Evolutionary conservation across 1,140 invertebrate genomes (phyloP).

Genomic region (Eubasilissa regina): DNA sequence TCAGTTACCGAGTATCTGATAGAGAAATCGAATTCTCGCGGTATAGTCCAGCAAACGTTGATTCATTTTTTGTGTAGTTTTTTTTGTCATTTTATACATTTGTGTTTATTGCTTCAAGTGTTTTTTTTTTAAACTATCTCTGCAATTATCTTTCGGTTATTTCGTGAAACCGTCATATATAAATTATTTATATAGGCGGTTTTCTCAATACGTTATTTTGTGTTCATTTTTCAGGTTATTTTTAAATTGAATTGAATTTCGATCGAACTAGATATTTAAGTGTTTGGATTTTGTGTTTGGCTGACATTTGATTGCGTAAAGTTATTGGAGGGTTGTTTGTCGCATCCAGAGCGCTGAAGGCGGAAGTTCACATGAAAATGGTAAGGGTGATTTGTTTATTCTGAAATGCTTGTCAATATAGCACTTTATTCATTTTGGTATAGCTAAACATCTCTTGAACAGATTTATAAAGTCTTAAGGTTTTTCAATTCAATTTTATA

Average conservation of each 20-base stretch:
- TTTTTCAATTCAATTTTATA: too few relatives aligned
- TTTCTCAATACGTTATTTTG: slow-evolving; percentile 3
- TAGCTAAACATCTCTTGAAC: too few relatives aligned
- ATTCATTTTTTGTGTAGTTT: slow-evolving; percentile 20
- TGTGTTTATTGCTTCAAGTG: neutral
- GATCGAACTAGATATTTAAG: neutral
- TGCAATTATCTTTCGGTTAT: neutral
- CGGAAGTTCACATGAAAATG: slow-evolving; percentile 25
- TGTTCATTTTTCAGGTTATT: slow-evolving; percentile 30
- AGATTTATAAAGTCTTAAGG: too few relatives aligned
- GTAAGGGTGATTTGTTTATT: too few relatives aligned
- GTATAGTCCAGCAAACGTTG: neutral
- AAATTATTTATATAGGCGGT: slow-evolving; percentile 25
- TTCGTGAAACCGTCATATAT: neutral
- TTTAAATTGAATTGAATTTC: slow-evolving; percentile 4
- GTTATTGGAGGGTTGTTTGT: slow-evolving; percentile 6
- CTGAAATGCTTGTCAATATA: too few relatives aligned
- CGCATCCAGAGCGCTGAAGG: slow-evolving; percentile 5
- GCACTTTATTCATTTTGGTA: too few relatives aligned
- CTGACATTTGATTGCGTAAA: slow-evolving; percentile 18
- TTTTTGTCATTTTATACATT: neutral
- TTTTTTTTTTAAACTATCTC: neutral
- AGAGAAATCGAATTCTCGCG: slow-evolving; percentile 16
- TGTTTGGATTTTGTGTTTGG: slow-evolving; percentile 21
- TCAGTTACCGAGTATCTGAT: neutral